Conservation (phyloP, 2,113 vertebrate genomes). For the Dicerorhinus sumatrensis region DNA sequence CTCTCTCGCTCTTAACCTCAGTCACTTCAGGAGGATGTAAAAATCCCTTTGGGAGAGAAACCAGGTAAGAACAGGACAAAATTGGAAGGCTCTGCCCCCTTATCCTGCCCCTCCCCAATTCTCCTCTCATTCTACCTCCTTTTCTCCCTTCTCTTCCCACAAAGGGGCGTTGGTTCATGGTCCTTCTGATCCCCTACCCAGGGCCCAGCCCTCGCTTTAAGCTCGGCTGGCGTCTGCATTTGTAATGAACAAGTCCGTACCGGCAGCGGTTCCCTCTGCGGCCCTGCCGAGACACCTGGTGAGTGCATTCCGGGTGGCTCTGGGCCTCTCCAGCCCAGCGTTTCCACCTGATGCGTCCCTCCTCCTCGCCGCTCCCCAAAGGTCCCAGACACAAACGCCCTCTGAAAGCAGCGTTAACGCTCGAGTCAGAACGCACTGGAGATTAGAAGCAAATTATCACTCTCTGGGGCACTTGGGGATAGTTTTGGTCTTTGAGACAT, state of each 20-base stretch:
- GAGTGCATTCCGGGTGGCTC: accelerated
- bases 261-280: accelerated
- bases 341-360: neutral
- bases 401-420: neutral
- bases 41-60: neutral
- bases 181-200: accelerated
- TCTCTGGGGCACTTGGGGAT: neutral
- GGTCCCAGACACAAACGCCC: neutral
- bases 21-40: neutral
- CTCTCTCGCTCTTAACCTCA: neutral
- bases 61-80: neutral
- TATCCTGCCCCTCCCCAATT: neutral
- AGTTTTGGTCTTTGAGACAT: neutral
- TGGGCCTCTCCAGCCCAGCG: neutral
- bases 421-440: neutral
- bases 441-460: neutral
- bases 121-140: neutral
- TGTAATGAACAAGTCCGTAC: neutral
- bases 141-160: neutral
- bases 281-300: accelerated
- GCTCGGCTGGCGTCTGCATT: neutral
- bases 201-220: neutral
- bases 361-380: neutral
- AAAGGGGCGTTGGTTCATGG: neutral
- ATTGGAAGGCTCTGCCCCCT: neutral